A percentile compares a stretch with the other conserved stretches of the same genome.
Conservation (phyloP, 2,888 invertebrate species). For the Acanthococcus lagerstroemiae region DNA sequence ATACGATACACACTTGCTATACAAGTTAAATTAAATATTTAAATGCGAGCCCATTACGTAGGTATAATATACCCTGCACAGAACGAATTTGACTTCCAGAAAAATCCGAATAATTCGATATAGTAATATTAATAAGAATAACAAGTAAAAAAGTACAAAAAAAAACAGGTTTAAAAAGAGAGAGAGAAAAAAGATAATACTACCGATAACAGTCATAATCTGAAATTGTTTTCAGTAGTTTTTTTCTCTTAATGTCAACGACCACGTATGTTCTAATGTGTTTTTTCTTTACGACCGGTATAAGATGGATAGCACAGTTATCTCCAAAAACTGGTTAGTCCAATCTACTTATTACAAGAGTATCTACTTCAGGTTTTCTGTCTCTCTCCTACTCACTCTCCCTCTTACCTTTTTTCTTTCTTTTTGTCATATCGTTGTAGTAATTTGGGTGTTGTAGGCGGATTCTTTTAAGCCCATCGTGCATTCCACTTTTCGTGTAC, state of each 20-base stretch:
- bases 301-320: conserved; percentile 29
- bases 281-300: conserved; percentile 23
- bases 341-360: conserved; percentile 28
- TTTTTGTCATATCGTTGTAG: conserved; percentile 10
- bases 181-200: conserved; percentile 16
- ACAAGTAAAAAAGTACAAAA: background rate
- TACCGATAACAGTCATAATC: conserved; percentile 24
- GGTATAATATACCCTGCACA: too few species aligned
- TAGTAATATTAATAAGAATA: background rate
- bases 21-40: too few species aligned
- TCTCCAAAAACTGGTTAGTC: conserved; percentile 26
- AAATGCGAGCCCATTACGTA: too few species aligned
- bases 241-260: conserved; percentile 29
- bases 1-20: background rate
- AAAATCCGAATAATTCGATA: background rate
- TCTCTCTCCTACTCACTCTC: background rate
- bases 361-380: conserved; percentile 9
- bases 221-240: conserved; percentile 28
- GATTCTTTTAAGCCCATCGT: conserved; percentile 16
- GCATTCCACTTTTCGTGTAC: conserved; percentile 14
- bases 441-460: conserved; percentile 27
- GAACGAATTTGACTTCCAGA: too few species aligned
- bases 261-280: conserved; percentile 29
- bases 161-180: background rate
- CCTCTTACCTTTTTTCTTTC: background rate